Evolutionary conservation across 2,113 vertebrate genomes (phyloP), one percentile per base, ranked within the genome.

Genomic region (Sclerurus mexicanus): DNA sequence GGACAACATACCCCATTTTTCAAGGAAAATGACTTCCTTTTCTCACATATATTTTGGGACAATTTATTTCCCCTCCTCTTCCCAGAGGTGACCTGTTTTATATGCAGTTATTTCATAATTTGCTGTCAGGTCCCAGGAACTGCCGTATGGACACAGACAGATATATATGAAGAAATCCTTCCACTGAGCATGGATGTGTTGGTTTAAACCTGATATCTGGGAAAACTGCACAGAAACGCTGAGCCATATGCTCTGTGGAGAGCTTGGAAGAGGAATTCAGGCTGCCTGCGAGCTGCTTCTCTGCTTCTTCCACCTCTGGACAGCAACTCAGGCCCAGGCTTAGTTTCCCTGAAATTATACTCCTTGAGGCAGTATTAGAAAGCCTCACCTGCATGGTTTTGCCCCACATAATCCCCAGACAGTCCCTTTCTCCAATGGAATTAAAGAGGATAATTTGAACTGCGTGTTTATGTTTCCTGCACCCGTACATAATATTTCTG

Each of bases 1-100:
- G 90, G 92, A 89, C 21, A 77, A 78, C 33, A 60, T 64, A 86
- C 5, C 28, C 64, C n/a, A 81, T 95, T 93, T 96, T 78, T 84
- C 74, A 47, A 68, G 25, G 87, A 37, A 75, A 68, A 46, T 30
- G 11, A n/a, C 75, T 90, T 94, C 58, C 8, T 89, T 80, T 84
- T 68, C 82, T 90, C 37, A 39, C 7, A 12, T 37, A 74, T 27
- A 35, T 94, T 83, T 90, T n/a, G 14, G 46, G 66, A 69, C 44
- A 83, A 50, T 89, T 47, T 20, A 63, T 96, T 90, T 71, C 60
- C 47, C 44, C 17, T 82, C n/a, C 73, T 78, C 40, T 67, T 92
- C 79, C 75, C 90, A 93, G 77, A 79, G 64, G 49, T 76, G 69
- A 44, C 39, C 46, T 90, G 37, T 67, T 94, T 89, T 75, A 72